Evolutionary conservation across 35 echinoderm and acorn worm genomes (phyloP).

Genomic region (Holothuria glaberrima): DNA sequence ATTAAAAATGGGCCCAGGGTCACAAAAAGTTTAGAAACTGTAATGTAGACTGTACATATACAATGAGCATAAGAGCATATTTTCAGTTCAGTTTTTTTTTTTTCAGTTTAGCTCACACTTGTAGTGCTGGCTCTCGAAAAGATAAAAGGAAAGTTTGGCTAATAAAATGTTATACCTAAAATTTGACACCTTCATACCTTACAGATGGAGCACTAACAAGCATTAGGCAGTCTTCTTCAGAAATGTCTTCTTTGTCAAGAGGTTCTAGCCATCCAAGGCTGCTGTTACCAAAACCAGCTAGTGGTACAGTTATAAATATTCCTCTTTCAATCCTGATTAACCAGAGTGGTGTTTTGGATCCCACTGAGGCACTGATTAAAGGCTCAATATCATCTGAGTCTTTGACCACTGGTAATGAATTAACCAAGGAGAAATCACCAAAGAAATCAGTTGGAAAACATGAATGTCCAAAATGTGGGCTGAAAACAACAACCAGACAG

Average conservation of each 20-base stretch:
- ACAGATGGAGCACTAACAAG: no score
- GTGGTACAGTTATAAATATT: neutral
- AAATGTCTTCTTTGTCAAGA: neutral
- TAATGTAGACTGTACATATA: no score
- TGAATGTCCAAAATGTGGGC: neutral
- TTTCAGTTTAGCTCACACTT: no score
- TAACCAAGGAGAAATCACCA: neutral
- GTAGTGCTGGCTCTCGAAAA: no score
- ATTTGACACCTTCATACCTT: no score
- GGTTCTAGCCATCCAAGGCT: neutral
- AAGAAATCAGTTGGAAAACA: neutral
- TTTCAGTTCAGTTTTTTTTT: no score
- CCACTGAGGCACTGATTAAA: neutral
- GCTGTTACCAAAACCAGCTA: conserved; percentile 1
- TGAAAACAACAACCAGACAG: conserved; percentile 22
- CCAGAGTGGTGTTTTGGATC: neutral
- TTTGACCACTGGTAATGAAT: neutral
- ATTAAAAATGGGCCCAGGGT: no score
- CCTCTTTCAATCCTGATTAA: conserved; percentile 6
- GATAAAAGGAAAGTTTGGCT: no score
- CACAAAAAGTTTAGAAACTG: no score
- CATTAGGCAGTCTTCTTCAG: no score
- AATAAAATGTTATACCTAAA: no score
- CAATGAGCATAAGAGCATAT: no score
- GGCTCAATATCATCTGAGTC: neutral